Evolutionary conservation across 2,797 vertebrate genomes (phyloP), one percentile per base, ranked within the genome.

Genomic region (Cygnus olor): DNA sequence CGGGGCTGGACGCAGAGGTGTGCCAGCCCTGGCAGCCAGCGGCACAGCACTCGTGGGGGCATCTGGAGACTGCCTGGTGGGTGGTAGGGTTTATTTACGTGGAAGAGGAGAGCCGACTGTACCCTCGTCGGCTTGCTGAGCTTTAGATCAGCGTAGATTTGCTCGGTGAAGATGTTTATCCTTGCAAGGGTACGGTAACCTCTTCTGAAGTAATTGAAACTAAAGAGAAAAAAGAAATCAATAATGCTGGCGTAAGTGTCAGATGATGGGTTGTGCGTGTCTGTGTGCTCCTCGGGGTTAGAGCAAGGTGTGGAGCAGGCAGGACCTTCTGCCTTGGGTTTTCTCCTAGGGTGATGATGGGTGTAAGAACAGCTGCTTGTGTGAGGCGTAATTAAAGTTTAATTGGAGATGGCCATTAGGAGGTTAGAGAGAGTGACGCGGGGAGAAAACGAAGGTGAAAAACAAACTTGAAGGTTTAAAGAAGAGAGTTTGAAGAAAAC

Each of bases 381-480:
- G 34, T 0, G 24, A 86, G 89, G 63, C 42, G 27, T 85, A 90
- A 91, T 94, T 94, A 88, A 94, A 71, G 64, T 90, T 95, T 94
- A 86, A 91, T 81, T 90, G 82, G 88, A 60, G 73, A n/a, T 80
- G 82, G 85, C 89, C 56, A 63, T 86, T 91, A 88, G 91, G 71
- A 94, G 47, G 70, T 72, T 51, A 63, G 80, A 89, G 28, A n/a
- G 42, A 57, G 60, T 74, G 70, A 71, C 14, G 27, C 25, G 18
- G 36, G 36, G 53, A 86, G 74, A 70, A 93, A 87, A 73, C 66
- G 60, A 87, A 94, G 90, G 27, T 45, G 32, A 71, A 56, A 56
- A 82, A 68, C 47, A 82, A 85, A 80, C 32, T 53, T 74, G 93
- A 71, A 88, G 49, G 54, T 38, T 85, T 91, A 80, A 89, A 57